Evolutionary conservation across 2,113 vertebrate genomes (phyloP), one percentile per base, ranked within the genome.

Genomic region (Numenius arquata): DNA sequence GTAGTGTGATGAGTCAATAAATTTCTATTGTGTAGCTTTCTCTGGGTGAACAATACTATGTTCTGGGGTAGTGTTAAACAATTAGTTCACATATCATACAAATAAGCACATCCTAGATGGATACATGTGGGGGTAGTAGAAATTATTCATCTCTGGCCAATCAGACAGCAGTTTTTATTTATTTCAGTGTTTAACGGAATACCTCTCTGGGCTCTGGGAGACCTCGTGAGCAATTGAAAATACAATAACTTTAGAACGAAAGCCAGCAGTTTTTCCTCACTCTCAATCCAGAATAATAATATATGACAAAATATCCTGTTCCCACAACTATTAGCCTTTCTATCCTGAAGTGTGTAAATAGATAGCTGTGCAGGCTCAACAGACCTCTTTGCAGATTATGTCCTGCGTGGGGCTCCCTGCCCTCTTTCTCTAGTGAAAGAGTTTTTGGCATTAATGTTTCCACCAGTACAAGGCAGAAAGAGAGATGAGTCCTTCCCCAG

Each of bases 1-100:
- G 87, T 97, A 95, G 89, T 92, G 73, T 93, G 95, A 90, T 97
- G 95, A 97, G 94, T 93, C 95, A 96, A 97, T 97, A 97, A 96
- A 96, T 90, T 95, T 93, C 93, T 90, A 95, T 96, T 96, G 93
- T 97, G 88, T 96, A 95, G 92, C 88, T 94, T 96, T 95, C 84
- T 90, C 92, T 94, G 81, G 50, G 84, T 93, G 86, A 97, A 94
- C 94, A 96, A 96, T 96, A 55, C 87, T 53, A 20, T 85, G 88
- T 94, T 96, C 96, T 94, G 91, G 94, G 92, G 86, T 93, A 88
- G 77, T 82, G 84, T 96, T 96, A 96, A 96, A 93, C 96, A 97
- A 96, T 97, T 96, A 97, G 88, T 91, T 91, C 95, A 85, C 96
- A 97, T 96, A 95, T 96, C 95, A 93, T 95, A 85, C 66, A 82